phyloP scores from a whole-genome alignment of 1,140 invertebrate genomes.

The Psilanteris sp. region DNA sequence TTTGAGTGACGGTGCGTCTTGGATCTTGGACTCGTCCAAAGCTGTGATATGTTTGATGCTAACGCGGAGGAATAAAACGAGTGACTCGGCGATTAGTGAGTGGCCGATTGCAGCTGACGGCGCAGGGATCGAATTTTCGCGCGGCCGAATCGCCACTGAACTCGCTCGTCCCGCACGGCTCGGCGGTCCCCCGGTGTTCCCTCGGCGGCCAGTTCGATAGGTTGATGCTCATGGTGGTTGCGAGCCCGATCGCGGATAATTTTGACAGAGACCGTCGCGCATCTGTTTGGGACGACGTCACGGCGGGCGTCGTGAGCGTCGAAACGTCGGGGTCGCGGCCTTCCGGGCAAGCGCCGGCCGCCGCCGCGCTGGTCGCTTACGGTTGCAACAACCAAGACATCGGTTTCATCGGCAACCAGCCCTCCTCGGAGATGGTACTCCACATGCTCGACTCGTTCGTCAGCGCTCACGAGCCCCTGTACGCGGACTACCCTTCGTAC shows the following conservation, averaged over 20 bases:
- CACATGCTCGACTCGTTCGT: slow-evolving; percentile 78
- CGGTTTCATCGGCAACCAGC: slow-evolving; percentile 47
- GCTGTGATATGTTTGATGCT: background rate
- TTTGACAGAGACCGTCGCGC: slow-evolving; percentile 39
- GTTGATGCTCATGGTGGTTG: slow-evolving; percentile 49
- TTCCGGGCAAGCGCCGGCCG: slow-evolving; percentile 71
- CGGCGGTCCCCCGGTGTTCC: background rate
- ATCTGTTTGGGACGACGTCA: slow-evolving; percentile 69
- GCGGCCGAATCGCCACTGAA: too few relatives aligned
- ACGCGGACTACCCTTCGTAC: slow-evolving; percentile 78
- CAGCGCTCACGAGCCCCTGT: slow-evolving; percentile 76
- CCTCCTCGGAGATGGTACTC: slow-evolving; percentile 77
- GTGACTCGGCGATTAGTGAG: background rate
- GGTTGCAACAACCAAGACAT: slow-evolving; percentile 62
- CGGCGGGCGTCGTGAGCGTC: slow-evolving; percentile 79
- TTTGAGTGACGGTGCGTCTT: slow-evolving; percentile 17
- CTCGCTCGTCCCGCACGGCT: too few relatives aligned
- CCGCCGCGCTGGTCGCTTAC: slow-evolving; percentile 64
- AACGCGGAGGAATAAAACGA: background rate
- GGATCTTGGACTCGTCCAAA: background rate
- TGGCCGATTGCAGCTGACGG: background rate
- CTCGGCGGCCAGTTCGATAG: slow-evolving; percentile 7
- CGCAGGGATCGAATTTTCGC: too few relatives aligned
- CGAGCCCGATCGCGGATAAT: slow-evolving; percentile 35
- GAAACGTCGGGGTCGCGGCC: slow-evolving; percentile 78